Evolutionary conservation across 2,888 invertebrate genomes (phyloP), one percentile per base, ranked within the genome.

Genomic region (Leptinotarsa rubiginosa): DNA sequence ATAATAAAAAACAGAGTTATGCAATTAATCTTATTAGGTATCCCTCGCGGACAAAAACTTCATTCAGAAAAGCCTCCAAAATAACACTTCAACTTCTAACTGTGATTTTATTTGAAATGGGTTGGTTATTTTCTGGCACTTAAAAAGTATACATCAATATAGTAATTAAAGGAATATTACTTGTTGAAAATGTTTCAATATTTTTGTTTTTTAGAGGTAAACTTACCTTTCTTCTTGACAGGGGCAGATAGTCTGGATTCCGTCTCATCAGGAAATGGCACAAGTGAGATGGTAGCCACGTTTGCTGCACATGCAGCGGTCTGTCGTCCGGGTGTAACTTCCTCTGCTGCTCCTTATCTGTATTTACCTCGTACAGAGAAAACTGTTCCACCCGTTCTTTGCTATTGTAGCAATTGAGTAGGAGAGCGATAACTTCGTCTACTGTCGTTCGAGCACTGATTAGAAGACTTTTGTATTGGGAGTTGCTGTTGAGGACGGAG

Each of bases 381-480:
- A 96, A 96, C 86, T 95, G 92, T 87, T 96, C 96, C 3, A 96
- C 94, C 31, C 94, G 92, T 86, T 96, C 96, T 78, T 91, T 91
- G 77, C 94, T 95, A 87, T 93, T 94, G 86, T 95, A 96, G 88
- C 96, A 96, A 82, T 94, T 94, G 74, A 97, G 90, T 74, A 97
- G 88, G 80, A 97, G 91, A 77, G 94, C 93, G 76, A 97, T 92
- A 76, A 97, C 89, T 88, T 97, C 97, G 86, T 96, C 96, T 0
- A 95, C 95, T 25, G 96, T 96, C 66, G 97, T 97, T 84, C 94
- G 91, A 83, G 96, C 96, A 79, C 96, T 96, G 83, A 97, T 94
- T 80, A 97, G 90, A 81, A 97, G 89, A 81, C 96, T 96, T 89
- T 97, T 97, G 91, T 97, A 97, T 89, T 96, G 95, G 0, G 96